Conservation (phyloP, 2,797 vertebrate genomes). For the Anguilla marmorata region DNA sequence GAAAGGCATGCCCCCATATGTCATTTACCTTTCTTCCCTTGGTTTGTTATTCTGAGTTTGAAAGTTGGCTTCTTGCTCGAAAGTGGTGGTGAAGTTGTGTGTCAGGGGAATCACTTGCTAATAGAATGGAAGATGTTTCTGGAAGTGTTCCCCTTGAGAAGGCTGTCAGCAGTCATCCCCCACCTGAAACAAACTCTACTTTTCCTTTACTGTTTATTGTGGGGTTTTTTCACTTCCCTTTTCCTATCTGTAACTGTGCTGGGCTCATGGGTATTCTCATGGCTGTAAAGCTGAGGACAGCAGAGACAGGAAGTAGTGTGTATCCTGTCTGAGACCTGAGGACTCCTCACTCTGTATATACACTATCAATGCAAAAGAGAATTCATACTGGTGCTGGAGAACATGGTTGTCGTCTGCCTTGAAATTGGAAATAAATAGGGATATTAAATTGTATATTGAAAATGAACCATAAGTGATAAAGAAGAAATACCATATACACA, state of each 20-base stretch:
- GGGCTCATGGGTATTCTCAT: background rate
- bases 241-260: conserved; percentile 30
- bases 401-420: background rate
- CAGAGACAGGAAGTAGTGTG: background rate
- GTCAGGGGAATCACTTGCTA: conserved; percentile 46
- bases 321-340: background rate
- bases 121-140: conserved; percentile 47
- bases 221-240: background rate
- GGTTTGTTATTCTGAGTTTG: conserved; percentile 35
- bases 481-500: background rate
- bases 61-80: conserved; percentile 45
- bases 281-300: conserved; percentile 20
- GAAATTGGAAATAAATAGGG: background rate
- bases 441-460: background rate
- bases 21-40: conserved; percentile 1
- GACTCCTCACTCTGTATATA: background rate
- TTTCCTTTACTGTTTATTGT: background rate
- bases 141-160: conserved; percentile 45
- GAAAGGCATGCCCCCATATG: conserved; percentile 24
- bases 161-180: conserved; percentile 48
- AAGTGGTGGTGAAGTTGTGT: conserved; percentile 29
- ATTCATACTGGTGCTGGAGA: background rate
- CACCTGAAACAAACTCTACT: conserved; percentile 21
- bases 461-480: background rate
- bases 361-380: background rate